Evolutionary conservation across 1,140 invertebrate genomes (phyloP), one percentile per base, ranked within the genome.

Genomic region (Trichonephila clavipes): DNA sequence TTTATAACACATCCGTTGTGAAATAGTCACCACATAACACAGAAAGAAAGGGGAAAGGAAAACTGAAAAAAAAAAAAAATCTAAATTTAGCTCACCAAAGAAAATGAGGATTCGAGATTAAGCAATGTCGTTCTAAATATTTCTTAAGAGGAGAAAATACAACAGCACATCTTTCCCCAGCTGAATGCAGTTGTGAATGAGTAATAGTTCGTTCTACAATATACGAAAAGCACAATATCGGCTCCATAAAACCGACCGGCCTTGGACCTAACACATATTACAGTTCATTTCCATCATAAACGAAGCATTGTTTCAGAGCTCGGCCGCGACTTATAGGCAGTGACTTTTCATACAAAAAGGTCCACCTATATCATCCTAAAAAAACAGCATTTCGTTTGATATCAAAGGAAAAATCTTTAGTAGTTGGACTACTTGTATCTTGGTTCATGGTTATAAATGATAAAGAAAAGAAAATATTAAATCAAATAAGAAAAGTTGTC

Each of bases 51-150:
- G 0, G 5, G 7, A 51, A 51, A 7, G 51, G 51, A 51, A 12
- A 19, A 64, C 18, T 28, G 28, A 28, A 64, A 0, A 21, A 21
- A 1, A 21, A 12, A 66, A 66, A 66, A 66, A 24, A 2, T 66
- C 64, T 24, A 72, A 34, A 72, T 72, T 72, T 28, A 34, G 24
- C 69, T 72, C 69, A 72, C 69, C 64, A 72, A 72, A 72, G 28
- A 72, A 16, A 72, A 72, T 5, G 69, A 12, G 4, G 24, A 8
- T 7, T 21, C 19, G 1, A 64, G 16, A 18, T 64, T 21, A 19
- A 64, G 16, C 62, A 18, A 18, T 18, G 6, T 18, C 5, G 16
- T 64, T 64, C 61, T 16, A 21, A 64, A 64, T 18, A 64, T 19
- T 64, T 64, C 62, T 21, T 0, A 64, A 21, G 14, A 64, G 16